Evolutionary conservation across 2,888 invertebrate genomes (phyloP), one percentile per base, ranked within the genome.

Genomic region (Sesamia inferens): DNA sequence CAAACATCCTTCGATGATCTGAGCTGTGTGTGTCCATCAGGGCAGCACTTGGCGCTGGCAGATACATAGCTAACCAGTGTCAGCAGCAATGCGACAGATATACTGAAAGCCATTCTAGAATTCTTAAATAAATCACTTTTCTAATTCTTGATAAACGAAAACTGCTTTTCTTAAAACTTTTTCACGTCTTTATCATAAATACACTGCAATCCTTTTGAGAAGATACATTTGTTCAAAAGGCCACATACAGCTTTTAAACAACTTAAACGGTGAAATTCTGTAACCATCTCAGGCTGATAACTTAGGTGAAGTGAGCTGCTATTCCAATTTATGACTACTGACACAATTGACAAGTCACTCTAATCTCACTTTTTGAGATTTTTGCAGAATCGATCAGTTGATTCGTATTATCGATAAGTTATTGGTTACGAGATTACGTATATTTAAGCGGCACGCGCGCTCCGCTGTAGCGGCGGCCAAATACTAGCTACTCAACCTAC

Each of bases 11-110:
- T 78, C 51, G 31, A 31, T 31, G 31, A 31, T 31, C 31, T 31
- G 31, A 31, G 31, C 31, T 31, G 31, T 31, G 31, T 31, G 31
- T 86, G 76, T 3, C 82, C 83, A 0, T 74, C 58, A 0, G 86
- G 81, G 61, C 92, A 92, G 67, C 92, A 92, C 1, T 71, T 61
- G 5, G 51, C 69, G 14, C 62, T 71, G 16, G 72, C 74, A n/a
- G 62, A 62, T 42, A 78, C 81, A 71, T 59, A 68, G 10, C 24
- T 47, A 16, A 65, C 24, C 5, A 62, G 31, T 51, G 68, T 64
- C 31, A 67, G 16, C 10, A 74, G 22, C 11, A 67, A 61, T 42
- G 62, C 42, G 22, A 22, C 31, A 57, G 62, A 31, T 42, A 51
- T 19, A 39, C 42, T 61, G 4, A 68, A 65, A 63, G n/a, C 39